A percentile compares a stretch with the other conserved stretches of the same genome.
These are phyloP conservation scores for Coelopa frigida DNA, from an alignment of 1,140 invertebrate species.

Conservation along the genomic window DNA sequence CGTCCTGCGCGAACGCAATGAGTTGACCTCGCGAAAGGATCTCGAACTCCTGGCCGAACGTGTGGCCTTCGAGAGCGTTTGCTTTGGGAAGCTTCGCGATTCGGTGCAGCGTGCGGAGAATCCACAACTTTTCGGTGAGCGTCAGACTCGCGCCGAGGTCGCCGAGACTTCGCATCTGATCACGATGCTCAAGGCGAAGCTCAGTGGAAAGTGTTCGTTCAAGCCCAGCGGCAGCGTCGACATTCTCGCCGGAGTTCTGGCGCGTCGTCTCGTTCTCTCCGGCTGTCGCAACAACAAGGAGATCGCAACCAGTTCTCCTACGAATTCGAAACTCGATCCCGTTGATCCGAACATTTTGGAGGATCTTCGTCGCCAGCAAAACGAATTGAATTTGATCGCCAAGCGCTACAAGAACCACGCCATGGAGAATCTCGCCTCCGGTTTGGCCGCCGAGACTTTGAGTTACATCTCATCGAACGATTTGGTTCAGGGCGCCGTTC, in stretches of 20 bases:
- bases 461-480: slow-evolving; percentile 42
- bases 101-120: slow-evolving; percentile 21
- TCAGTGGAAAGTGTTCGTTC: slow-evolving; percentile 46
- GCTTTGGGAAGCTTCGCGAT: slow-evolving; percentile 21
- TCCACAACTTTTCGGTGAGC: slow-evolving; percentile 16
- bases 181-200: slow-evolving; percentile 58
- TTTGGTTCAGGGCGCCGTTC: slow-evolving; percentile 47
- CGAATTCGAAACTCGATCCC: slow-evolving; percentile 14
- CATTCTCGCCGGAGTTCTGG: slow-evolving; percentile 21
- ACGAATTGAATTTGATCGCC: slow-evolving; percentile 53
- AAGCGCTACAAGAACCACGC: slow-evolving; percentile 61
- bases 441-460: slow-evolving; percentile 58
- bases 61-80: slow-evolving; percentile 62
- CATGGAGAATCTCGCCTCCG: slow-evolving; percentile 57
- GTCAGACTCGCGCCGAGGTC: slow-evolving; percentile 46
- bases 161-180: slow-evolving; percentile 67
- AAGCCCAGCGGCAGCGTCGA: slow-evolving; percentile 22
- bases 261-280: slow-evolving; percentile 18
- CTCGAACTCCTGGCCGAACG: slow-evolving; percentile 65
- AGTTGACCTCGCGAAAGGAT: slow-evolving; percentile 58
- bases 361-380: slow-evolving; percentile 53
- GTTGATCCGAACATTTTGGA: slow-evolving; percentile 45
- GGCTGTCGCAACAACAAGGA: slow-evolving; percentile 6
- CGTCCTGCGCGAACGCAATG: slow-evolving; percentile 52
- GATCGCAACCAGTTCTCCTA: neutral